Evolutionary conservation across 2,113 vertebrate species (phyloP), one percentile per base, ranked within the genome.

Genomic region (Patagioenas fasciata): DNA sequence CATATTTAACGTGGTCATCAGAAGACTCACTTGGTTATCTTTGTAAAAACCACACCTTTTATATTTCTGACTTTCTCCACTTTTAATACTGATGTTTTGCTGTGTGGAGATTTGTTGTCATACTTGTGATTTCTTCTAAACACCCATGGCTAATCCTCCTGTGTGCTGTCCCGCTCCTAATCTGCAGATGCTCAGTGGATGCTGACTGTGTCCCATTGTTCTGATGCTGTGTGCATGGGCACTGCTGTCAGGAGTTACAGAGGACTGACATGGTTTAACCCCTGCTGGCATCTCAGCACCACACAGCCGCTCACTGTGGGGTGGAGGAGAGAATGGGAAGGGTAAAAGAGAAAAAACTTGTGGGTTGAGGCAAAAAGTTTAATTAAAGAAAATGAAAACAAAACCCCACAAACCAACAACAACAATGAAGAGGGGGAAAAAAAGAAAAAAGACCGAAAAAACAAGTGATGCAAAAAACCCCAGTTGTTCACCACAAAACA

Each of bases 31-130:
- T 66, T 93, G 72, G 64, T 64, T 50, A 83, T 56, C 51, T 90
- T 60, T 20, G 57, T 69, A 94, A 97, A 96, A 80, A 75, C 66
- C 91, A 80, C 72, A 89, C 71, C 89, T 96, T 89, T 86, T 70
- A 5, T 66, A 54, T 91, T 67, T 77, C 36, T 71, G 69, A 70
- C 56, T 74, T 57, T 79, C 85, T 72, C 38, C 25, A 19, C 64
- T 80, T 88, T 88, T 69, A 74, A 54, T 72, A 32, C 51, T 50
- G 31, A 44, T 61, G 32, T 74, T 91, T 87, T 93, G 42, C 71
- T 73, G 56, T 20, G 7, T 73, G 69, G 34, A 56, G 81, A 40
- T 84, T 96, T 96, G 16, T 74, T 54, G 28, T 42, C 64, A 81
- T 28, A 77, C 50, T 81, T 6, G 4, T 19, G 60, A 57, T 85